Base-by-base conservation (phyloP, 2,888 invertebrate species). In the Entomobrya proxima region DNA sequence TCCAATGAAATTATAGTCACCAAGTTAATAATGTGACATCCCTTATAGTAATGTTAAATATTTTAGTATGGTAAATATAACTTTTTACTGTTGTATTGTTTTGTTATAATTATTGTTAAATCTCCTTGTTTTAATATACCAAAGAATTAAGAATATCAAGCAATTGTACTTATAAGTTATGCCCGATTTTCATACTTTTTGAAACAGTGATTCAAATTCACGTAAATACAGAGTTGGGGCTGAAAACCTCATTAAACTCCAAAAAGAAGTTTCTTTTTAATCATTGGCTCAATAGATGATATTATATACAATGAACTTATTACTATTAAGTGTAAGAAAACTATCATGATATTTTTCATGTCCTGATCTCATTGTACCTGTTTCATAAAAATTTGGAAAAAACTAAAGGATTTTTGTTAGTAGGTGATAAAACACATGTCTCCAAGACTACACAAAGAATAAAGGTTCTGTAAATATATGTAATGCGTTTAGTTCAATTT, bases 331-430 rank as follows among this genome's bases (percentile, higher is more conserved):
- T 75, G 52, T 35, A 21, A n/a, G 21, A 75, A 75, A 9, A 35
- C 75, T 75, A 50, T 75, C 75, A 75, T 52, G 75, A 75, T 75
- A 44, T 52, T 75, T 80, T 82, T 82, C 82, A 76, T 83, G 83
- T 83, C 83, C 83, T 83, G 83, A 83, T 83, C 83, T 83, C 83
- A 76, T 72, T 82, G 83, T 83, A 83, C 83, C 83, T 83, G 83
- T 83, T 76, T 83, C 83, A 64, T 47, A 58, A 64, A 82, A 74
- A 75, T 47, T n/a, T n/a, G n/a, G n/a, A n/a, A 61, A 58, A 24
- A 50, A 24, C 1, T 2, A 44, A 30, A 61, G 24, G 47, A 30
- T 40, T 80, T 80, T 80, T 72, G 21, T 35, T 75, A 47, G 30
- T 74, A 30, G 30, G 30, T 50, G 50, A 18, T 30, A 64, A 64